Evolutionary conservation across 2,797 vertebrate species (phyloP), one percentile per base, ranked within the genome.

Genomic region (Neosilurus mollespiculum): DNA sequence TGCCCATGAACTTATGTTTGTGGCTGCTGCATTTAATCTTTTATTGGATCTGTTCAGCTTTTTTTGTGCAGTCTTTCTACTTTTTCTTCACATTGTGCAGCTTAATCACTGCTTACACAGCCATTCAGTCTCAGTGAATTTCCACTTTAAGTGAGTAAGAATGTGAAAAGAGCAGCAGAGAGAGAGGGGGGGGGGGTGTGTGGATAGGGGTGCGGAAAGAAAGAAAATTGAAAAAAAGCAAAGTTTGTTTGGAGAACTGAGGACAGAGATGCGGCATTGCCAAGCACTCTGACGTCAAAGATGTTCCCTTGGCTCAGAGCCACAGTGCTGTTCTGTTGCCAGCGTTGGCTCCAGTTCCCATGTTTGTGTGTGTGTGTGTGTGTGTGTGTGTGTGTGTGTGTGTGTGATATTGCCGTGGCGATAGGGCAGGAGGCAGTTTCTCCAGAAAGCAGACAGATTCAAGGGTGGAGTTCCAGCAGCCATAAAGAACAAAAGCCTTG

Each of bases 221-320:
- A 86, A 85, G 76, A 84, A 89, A 88, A 86, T 91, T 89, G 92
- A 92, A 93, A 86, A 87, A 83, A 82, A 89, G 20, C 73, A 61
- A 91, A 92, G 91, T 92, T 94, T 95, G 93, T 95, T 95, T 95
- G 92, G 93, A 82, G 81, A 94, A 92, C 94, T 93, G 92, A 92
- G 92, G 91, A 93, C 93, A 89, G 88, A 87, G 92, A 95, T 95
- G 94, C 95, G 93, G 93, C 94, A 95, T 92, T 93, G 91, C 90
- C 83, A 84, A 88, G 91, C 71, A 87, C 92, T 94, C 92, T 95
- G 94, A 95, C 95, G 94, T 95, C 94, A 95, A 95, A 95, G 90
- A 90, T 92, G 92, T 94, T 94, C 94, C 93, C 94, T 91, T 93
- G 95, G 94, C 92, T 87, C 85, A 76, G 81, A 90, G 94, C 94